Evolutionary conservation across 2,113 vertebrate species (phyloP).

Genomic region (Cebus imitator): DNA sequence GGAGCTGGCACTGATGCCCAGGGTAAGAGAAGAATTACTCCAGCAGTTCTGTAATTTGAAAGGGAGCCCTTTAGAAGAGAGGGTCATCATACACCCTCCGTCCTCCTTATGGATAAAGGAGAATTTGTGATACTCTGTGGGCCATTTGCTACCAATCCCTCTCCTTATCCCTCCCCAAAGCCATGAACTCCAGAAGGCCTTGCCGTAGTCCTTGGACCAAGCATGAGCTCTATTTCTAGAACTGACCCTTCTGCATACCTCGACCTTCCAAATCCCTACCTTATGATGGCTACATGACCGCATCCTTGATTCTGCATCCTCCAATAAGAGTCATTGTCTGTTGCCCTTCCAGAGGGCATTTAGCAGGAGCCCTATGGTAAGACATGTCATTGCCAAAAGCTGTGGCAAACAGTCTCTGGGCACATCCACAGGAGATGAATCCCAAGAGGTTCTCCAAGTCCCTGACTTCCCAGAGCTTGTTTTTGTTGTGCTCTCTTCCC

Average conservation of each 20-base stretch:
- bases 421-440: accelerated
- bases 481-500: accelerated
- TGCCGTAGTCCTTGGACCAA: too few relatives aligned
- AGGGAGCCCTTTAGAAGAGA: background rate
- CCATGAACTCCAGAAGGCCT: background rate
- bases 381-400: background rate
- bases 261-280: too few relatives aligned
- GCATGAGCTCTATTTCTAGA: accelerated
- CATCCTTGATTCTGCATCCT: accelerated
- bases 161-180: background rate
- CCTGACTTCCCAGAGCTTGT: background rate
- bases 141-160: accelerated
- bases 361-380: background rate
- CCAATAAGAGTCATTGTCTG: accelerated
- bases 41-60: background rate
- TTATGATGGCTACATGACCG: background rate
- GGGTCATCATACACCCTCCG: background rate
- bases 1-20: accelerated
- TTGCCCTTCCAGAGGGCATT: background rate
- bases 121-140: too few relatives aligned
- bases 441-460: background rate
- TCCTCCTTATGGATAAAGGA: background rate
- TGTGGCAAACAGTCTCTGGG: accelerated
- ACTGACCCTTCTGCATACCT: background rate
- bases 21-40: accelerated